Percentiles rank a stretch among this genome's conserved stretches.
These are phyloP conservation scores for Morone saxatilis DNA, from an alignment of 2,113 vertebrate species.

Conservation along the genomic window DNA sequence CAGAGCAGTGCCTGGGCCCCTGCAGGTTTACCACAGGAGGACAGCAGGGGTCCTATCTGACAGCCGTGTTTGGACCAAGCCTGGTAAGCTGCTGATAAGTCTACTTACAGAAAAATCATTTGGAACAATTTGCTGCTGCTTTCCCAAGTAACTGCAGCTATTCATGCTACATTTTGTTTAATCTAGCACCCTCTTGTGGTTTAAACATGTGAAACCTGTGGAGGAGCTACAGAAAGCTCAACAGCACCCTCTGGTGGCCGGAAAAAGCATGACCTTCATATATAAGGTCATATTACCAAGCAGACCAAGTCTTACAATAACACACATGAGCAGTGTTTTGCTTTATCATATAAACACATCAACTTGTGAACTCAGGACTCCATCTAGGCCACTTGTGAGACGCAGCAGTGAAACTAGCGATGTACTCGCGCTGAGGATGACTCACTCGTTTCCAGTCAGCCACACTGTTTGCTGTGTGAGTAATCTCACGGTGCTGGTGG, in stretches of 20 bases:
- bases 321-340: not conserved
- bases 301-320: not conserved
- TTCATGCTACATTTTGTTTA: constrained; percentile 10
- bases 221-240: constrained; percentile 10
- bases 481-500: constrained; percentile 50
- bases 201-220: not conserved
- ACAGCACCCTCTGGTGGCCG: constrained; percentile 56
- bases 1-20: not conserved
- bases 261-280: not conserved
- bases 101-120: constrained; percentile 6
- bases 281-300: not conserved
- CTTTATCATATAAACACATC: constrained; percentile 17
- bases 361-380: not conserved
- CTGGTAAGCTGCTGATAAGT: constrained; percentile 54
- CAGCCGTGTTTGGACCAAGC: constrained; percentile 25
- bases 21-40: constrained; percentile 35
- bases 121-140: constrained; percentile 34
- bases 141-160: constrained; percentile 43
- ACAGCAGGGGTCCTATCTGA: constrained; percentile 20
- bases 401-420: not conserved
- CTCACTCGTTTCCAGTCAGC: constrained; percentile 51
- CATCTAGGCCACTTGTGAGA: not conserved
- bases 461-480: constrained; percentile 51
- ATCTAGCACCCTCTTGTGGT: constrained; percentile 77
- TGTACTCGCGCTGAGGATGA: constrained; percentile 44